A percentile compares a stretch with the other conserved stretches of the same genome.
phyloP scores from a whole-genome alignment of 2,888 invertebrate genomes.

The Platycnemis pennipes region DNA sequence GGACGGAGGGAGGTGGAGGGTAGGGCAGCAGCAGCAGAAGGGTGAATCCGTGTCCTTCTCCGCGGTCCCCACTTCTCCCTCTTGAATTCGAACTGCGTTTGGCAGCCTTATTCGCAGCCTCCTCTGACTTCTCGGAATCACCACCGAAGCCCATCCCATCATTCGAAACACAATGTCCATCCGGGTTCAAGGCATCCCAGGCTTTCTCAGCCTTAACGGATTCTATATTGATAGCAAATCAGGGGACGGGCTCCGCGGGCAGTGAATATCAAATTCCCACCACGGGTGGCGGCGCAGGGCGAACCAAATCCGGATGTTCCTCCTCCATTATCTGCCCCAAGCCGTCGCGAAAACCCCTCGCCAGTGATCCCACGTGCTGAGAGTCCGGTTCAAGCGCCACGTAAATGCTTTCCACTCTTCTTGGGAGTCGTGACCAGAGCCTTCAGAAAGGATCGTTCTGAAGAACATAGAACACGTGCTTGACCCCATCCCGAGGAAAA shows the following conservation, averaged over 20 bases:
- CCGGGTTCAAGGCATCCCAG: constrained; percentile 39
- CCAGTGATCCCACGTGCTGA: neutral
- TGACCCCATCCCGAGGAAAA: too few species aligned
- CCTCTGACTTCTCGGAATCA: constrained; percentile 17
- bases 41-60: neutral
- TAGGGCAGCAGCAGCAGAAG: neutral
- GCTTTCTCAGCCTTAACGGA: constrained; percentile 39
- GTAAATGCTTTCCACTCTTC: neutral
- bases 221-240: constrained; percentile 39
- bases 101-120: constrained; percentile 39
- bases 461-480: too few species aligned
- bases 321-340: neutral
- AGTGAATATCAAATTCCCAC: neutral
- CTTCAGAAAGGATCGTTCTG: neutral
- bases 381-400: constrained; percentile 1
- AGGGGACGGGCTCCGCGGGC: constrained; percentile 19
- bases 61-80: neutral
- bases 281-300: neutral
- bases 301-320: constrained; percentile 36
- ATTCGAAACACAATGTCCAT: constrained; percentile 16
- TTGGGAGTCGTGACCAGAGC: neutral
- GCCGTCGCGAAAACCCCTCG: neutral
- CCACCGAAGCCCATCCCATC: neutral
- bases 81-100: constrained; percentile 39
- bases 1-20: neutral